Evolutionary conservation across 2,888 invertebrate genomes (phyloP).

Genomic region (Polia nebulosa): DNA sequence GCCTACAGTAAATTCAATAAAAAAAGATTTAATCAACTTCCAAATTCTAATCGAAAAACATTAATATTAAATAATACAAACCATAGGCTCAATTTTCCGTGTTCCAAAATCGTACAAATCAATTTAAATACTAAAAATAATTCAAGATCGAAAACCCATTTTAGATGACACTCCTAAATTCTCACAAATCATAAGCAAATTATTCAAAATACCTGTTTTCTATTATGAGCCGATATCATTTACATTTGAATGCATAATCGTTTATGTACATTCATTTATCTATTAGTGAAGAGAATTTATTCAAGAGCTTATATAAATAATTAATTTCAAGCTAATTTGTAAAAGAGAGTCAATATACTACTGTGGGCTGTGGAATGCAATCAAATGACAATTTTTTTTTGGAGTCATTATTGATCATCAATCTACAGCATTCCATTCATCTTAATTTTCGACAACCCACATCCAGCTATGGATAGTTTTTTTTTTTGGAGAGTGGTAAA

Average conservation of each 20-base stretch:
- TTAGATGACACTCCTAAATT: constrained; percentile 6
- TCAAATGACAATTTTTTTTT: background rate
- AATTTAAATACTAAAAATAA: constrained; percentile 5
- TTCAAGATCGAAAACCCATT: background rate
- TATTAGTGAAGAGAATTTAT: constrained; percentile 7
- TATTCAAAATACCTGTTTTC: constrained; percentile 14
- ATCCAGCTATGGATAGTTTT: too few relatives aligned
- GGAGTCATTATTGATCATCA: too few relatives aligned
- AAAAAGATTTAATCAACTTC: background rate
- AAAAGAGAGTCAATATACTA: background rate
- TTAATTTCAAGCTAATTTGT: constrained; percentile 32
- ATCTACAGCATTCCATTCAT: too few relatives aligned
- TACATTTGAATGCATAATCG: constrained; percentile 32
- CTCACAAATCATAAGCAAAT: background rate
- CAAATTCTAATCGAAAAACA: background rate
- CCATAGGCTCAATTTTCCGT: background rate
- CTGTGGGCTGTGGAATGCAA: background rate
- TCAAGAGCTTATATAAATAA: constrained; percentile 4
- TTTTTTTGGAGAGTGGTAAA: too few relatives aligned
- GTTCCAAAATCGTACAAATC: background rate
- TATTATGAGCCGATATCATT: background rate
- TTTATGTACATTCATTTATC: constrained; percentile 33
- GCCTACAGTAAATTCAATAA: background rate
- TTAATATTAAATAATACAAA: background rate
- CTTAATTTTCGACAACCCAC: too few relatives aligned